phyloP scores from a whole-genome alignment of 2,113 vertebrate genomes.

The Lucifuga dentata region DNA sequence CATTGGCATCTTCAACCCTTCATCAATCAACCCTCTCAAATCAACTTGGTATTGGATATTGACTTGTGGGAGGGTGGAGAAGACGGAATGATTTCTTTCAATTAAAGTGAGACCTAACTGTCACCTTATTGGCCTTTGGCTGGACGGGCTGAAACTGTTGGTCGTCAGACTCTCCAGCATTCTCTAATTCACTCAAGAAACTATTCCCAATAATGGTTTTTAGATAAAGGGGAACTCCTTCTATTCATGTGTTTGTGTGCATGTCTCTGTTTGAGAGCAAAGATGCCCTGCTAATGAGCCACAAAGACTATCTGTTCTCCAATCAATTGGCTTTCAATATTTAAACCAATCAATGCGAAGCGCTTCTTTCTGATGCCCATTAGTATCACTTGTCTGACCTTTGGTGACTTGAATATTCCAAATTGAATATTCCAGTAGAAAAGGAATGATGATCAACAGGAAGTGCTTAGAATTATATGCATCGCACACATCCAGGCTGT shows the following conservation, averaged over 20 bases:
- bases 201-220: neutral
- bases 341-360: neutral
- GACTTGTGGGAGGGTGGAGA: neutral
- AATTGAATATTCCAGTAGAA: no score
- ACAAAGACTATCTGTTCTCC: neutral
- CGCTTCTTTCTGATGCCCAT: slow-evolving; percentile 9
- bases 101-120: slow-evolving; percentile 33
- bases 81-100: slow-evolving; percentile 13
- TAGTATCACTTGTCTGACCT: slow-evolving; percentile 12
- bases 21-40: no score
- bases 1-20: no score
- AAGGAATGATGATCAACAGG: neutral
- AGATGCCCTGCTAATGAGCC: slow-evolving; percentile 13
- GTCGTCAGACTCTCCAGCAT: neutral
- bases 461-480: neutral
- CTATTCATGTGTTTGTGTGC: neutral
- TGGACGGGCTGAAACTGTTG: neutral
- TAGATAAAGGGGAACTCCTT: slow-evolving; percentile 10
- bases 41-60: no score
- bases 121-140: slow-evolving; percentile 18
- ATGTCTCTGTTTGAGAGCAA: neutral
- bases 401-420: slow-evolving; percentile 13
- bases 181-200: slow-evolving; percentile 1
- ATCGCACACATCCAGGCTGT: neutral
- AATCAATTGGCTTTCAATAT: slow-evolving; percentile 23